Evolutionary conservation across 1,140 invertebrate genomes (phyloP), one percentile per base, ranked within the genome.

Genomic region (Armadillidium nasatum): DNA sequence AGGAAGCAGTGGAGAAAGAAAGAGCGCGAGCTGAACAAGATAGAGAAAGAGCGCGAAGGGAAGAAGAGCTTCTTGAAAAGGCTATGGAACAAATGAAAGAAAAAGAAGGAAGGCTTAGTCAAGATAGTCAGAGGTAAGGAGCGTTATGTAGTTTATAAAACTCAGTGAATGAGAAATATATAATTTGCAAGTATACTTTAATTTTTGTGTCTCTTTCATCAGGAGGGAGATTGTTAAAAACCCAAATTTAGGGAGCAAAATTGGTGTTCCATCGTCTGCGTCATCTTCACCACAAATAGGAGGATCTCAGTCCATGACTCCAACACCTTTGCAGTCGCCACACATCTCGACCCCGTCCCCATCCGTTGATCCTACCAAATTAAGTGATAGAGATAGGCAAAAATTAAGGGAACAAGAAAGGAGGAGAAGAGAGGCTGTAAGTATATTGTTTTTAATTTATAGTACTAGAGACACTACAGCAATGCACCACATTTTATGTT

Each of bases 361-460:
- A 15, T 74, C 79, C 6, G 69, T 75, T 69, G 78, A 78, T 33
- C 77, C 72, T 69, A 74, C 77, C 60, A 76, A 77, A 43, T 74
- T 78, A 22, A 81, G 79, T 73, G 79, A 81, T 70, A 77, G 79
- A 22, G 79, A 81, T 66, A 60, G 79, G 68, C 79, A 81, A 44
- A 81, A 81, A 33, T 71, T 81, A 11, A 78, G 79, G 54, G 79
- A 81, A 85, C 94, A 96, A 86, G 95, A 97, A 85, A 87, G 94
- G 73, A 88, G 94, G 79, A 88, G 93, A 80, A 88, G 95, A 81
- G 95, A 96, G 89, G 95, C 94, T 82, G 95, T 97, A 87, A 91
- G 91, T 90, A 70, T 45, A 15, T 68, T 68, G 44, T 50, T 67
- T 70, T 81, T 50, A 15, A 76, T 74, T 74, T n/a, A 71, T n/a